These are phyloP conservation scores for Choristoneura fumiferana DNA, from an alignment of 1,140 invertebrate species.

Conservation along the genomic window DNA sequence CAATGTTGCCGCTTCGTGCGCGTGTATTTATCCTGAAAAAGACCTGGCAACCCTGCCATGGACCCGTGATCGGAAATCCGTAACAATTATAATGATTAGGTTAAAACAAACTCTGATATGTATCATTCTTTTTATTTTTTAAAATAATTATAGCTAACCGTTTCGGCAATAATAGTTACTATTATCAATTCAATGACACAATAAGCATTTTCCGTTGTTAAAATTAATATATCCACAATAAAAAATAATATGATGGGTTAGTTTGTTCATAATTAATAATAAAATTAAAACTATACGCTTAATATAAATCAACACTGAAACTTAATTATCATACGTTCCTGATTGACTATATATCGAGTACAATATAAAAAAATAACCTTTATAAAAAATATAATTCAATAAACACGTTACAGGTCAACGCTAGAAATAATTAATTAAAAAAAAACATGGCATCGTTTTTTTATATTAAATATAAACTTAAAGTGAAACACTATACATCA, in stretches of 20 bases:
- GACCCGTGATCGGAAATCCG: too few relatives aligned
- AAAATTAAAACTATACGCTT: constrained; percentile 55
- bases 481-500: constrained; percentile 46
- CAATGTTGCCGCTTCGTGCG: too few relatives aligned
- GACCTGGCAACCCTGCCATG: too few relatives aligned
- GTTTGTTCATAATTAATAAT: constrained; percentile 61
- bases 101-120: constrained; percentile 64
- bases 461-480: constrained; percentile 50
- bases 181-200: constrained; percentile 74
- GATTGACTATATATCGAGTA: constrained; percentile 60
- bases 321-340: constrained; percentile 57
- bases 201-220: constrained; percentile 76
- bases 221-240: constrained; percentile 55
- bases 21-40: too few relatives aligned
- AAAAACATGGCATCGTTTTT: constrained; percentile 69
- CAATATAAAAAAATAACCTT: constrained; percentile 61
- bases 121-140: constrained; percentile 78
- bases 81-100: too few relatives aligned
- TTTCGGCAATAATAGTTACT: constrained; percentile 73
- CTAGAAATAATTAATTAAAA: constrained; percentile 58
- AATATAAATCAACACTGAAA: constrained; percentile 69
- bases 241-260: constrained; percentile 61
- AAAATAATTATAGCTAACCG: constrained; percentile 78
- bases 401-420: constrained; percentile 59
- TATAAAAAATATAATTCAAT: constrained; percentile 75